phyloP scores from a whole-genome alignment of 23 tunicate species.

The Halocynthia aurantium region DNA sequence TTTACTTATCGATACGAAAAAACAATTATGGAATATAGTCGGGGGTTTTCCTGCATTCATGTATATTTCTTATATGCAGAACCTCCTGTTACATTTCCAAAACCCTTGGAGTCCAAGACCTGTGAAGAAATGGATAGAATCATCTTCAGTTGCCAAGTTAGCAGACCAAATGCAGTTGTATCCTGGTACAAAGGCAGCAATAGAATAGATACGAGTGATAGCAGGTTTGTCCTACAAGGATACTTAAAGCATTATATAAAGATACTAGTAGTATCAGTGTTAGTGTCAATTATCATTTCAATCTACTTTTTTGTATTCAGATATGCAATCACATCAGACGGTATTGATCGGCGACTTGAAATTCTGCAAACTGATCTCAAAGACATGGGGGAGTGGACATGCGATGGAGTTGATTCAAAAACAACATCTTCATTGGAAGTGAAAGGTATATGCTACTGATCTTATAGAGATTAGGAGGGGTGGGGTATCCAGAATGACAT shows the following conservation, averaged over 20 bases:
- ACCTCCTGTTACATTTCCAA: conserved; percentile 23
- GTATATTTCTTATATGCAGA: not conserved
- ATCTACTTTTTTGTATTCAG: not conserved
- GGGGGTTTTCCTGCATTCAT: too few species aligned
- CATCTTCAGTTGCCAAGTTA: conserved; percentile 1
- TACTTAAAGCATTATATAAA: too few species aligned
- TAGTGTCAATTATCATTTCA: too few species aligned
- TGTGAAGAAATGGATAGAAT: conserved; percentile 29
- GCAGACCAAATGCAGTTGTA: conserved; percentile 22
- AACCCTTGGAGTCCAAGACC: conserved; percentile 11
- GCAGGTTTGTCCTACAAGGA: too few species aligned
- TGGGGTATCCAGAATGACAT: not conserved
- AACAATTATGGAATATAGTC: not conserved
- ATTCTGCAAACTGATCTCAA: conserved; percentile 7
- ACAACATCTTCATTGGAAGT: conserved; percentile 10
- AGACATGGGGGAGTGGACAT: conserved; percentile 17
- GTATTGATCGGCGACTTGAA: not conserved
- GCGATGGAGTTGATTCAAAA: conserved; percentile 39
- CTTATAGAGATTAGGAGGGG: not conserved
- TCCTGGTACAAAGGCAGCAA: conserved; percentile 3
- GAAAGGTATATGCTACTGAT: conserved; percentile 14
- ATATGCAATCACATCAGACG: conserved; percentile 18
- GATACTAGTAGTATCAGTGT: too few species aligned
- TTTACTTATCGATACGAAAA: not conserved
- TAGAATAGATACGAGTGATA: not conserved